A percentile compares a stretch with the other conserved stretches of the same genome.
Conservation (phyloP, 1,140 invertebrate species). For the Lithobius niger region DNA sequence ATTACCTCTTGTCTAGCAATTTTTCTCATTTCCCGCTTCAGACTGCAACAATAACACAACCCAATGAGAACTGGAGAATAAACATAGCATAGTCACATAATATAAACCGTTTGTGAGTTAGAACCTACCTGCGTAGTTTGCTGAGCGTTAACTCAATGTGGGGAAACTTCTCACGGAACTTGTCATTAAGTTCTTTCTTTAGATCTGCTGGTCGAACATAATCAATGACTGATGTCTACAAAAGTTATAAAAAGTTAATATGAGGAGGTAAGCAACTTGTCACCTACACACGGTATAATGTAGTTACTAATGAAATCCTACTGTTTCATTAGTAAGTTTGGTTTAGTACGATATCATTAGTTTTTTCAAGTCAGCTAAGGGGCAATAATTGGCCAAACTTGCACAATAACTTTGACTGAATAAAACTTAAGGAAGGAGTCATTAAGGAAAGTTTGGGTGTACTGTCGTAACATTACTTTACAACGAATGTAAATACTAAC, state of each 20-base stretch:
- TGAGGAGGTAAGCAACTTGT: too few relatives aligned
- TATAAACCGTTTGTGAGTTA: not conserved
- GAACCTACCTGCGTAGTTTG: slow-evolving; percentile 74
- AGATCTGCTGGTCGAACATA: slow-evolving; percentile 92
- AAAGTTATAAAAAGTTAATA: slow-evolving; percentile 14
- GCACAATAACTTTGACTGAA: too few relatives aligned
- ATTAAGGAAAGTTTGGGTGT: too few relatives aligned
- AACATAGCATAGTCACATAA: not conserved
- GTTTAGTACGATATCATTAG: too few relatives aligned
- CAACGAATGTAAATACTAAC: too few relatives aligned
- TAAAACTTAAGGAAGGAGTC: too few relatives aligned
- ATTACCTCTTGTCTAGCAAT: slow-evolving; percentile 67
- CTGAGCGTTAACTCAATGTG: slow-evolving; percentile 89
- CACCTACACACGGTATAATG: too few relatives aligned
- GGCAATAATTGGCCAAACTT: too few relatives aligned
- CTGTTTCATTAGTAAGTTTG: too few relatives aligned
- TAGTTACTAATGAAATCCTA: too few relatives aligned
- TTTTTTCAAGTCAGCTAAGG: too few relatives aligned
- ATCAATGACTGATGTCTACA: slow-evolving; percentile 81
- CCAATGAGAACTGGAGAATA: not conserved
- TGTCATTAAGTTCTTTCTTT: slow-evolving; percentile 95
- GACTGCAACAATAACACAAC: slow-evolving; percentile 37
- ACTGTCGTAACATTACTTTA: too few relatives aligned
- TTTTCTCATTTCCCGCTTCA: slow-evolving; percentile 90
- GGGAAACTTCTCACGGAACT: slow-evolving; percentile 90